Percentiles rank a stretch among this genome's conserved stretches.
Evolutionary conservation across 2,113 vertebrate genomes (phyloP).

Genomic region (Labeo rohita): DNA sequence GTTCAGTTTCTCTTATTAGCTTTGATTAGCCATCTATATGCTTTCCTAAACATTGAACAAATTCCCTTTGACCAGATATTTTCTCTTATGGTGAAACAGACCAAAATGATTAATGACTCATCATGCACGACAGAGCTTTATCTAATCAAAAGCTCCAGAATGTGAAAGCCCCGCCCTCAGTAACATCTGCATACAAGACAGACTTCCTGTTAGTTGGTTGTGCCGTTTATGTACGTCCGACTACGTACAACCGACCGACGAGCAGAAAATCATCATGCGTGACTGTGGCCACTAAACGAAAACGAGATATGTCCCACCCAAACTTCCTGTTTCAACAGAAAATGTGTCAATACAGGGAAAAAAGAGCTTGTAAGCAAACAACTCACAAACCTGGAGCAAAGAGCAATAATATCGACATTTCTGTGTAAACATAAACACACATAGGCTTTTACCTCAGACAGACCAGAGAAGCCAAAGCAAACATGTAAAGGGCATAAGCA

Average conservation of each 20-base stretch:
- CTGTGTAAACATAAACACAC: slow-evolving; percentile 41
- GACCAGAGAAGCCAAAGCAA: slow-evolving; percentile 47
- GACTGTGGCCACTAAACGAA: not conserved
- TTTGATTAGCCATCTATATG: too few species aligned
- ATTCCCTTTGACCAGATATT: not conserved
- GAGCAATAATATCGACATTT: slow-evolving; percentile 27
- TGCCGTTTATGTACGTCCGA: not conserved
- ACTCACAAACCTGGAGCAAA: slow-evolving; percentile 18
- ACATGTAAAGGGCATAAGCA: slow-evolving; percentile 53
- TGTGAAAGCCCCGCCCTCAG: not conserved
- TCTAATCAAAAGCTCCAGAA: not conserved
- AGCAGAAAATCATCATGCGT: not conserved
- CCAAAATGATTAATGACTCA: not conserved
- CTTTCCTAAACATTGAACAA: too few species aligned
- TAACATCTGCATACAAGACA: not conserved
- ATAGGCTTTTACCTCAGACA: slow-evolving; percentile 29
- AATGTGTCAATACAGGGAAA: not conserved
- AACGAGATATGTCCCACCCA: not conserved
- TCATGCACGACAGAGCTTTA: not conserved
- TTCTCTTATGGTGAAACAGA: not conserved
- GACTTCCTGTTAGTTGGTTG: not conserved
- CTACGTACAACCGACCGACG: not conserved
- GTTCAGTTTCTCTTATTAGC: too few species aligned
- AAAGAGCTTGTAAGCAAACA: slow-evolving; percentile 1
- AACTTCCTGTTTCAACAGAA: not conserved